A percentile compares a stretch with the other conserved stretches of the same genome.
Evolutionary conservation across 2,113 vertebrate species (phyloP).

Genomic region (Phasianus colchicus): DNA sequence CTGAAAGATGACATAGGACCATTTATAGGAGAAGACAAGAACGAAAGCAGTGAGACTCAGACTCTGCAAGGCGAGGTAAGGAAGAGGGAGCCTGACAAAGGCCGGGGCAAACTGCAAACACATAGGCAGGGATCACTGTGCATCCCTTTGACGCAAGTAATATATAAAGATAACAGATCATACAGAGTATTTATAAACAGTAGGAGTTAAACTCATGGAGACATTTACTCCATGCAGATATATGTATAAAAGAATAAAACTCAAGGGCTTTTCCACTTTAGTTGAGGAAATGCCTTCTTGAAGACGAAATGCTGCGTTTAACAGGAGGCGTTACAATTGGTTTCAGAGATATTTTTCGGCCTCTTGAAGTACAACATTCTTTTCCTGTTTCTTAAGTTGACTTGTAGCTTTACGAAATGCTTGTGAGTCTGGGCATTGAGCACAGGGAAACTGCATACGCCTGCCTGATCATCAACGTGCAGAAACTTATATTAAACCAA

Average conservation of each 20-base stretch:
- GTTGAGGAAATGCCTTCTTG: not conserved
- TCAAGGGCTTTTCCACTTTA: not conserved
- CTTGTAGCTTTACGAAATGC: not conserved
- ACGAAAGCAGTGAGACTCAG: not conserved
- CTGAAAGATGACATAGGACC: not conserved
- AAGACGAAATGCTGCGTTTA: not conserved
- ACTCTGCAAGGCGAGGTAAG: not conserved
- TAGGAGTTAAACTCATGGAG: not conserved
- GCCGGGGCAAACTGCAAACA: not conserved
- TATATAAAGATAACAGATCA: not conserved
- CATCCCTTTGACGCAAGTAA: not conserved
- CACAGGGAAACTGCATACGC: not conserved
- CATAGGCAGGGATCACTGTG: fast-evolving
- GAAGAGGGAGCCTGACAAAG: not conserved
- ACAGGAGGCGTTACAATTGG: not conserved
- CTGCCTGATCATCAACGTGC: not conserved
- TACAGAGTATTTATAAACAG: not conserved
- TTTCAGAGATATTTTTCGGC: not conserved
- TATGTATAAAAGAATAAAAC: not conserved
- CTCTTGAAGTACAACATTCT: not conserved
- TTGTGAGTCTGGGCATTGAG: not conserved
- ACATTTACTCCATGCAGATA: fast-evolving
- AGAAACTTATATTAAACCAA: not conserved
- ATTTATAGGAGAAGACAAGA: not conserved
- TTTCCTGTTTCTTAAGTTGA: not conserved